Evolutionary conservation across 1,140 invertebrate species (phyloP).

Genomic region (Triops longicaudatus): DNA sequence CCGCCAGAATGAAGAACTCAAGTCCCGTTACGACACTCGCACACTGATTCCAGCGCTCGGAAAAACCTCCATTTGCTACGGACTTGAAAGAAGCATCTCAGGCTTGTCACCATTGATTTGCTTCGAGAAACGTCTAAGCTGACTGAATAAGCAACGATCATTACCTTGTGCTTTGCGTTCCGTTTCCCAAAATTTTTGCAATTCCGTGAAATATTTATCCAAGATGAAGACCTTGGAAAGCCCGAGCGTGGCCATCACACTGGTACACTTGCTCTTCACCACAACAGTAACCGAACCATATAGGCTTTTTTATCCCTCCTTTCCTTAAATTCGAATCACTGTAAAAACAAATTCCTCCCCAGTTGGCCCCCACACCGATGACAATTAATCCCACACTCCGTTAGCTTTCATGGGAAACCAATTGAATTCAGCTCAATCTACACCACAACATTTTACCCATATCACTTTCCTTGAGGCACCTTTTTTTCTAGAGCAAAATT

Average conservation of each 20-base stretch:
- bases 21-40: constrained; percentile 10
- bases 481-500: neutral
- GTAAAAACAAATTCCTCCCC: neutral
- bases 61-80: neutral
- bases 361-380: neutral
- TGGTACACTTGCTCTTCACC: constrained; percentile 8
- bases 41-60: neutral
- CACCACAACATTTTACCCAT: neutral
- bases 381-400: neutral
- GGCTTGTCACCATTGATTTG: too few species aligned
- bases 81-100: neutral
- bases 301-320: neutral
- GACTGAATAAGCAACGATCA: constrained; percentile 30
- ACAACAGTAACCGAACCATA: neutral
- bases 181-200: constrained; percentile 94
- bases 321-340: neutral
- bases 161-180: constrained; percentile 90
- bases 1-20: neutral
- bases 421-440: constrained; percentile 3
- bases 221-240: constrained; percentile 92
- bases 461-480: neutral
- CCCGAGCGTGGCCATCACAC: constrained; percentile 74
- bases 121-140: too few species aligned
- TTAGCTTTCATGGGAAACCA: neutral
- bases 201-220: constrained; percentile 92